Evolutionary conservation across 2,888 invertebrate species (phyloP).

Genomic region (Latrodectus hesperus): DNA sequence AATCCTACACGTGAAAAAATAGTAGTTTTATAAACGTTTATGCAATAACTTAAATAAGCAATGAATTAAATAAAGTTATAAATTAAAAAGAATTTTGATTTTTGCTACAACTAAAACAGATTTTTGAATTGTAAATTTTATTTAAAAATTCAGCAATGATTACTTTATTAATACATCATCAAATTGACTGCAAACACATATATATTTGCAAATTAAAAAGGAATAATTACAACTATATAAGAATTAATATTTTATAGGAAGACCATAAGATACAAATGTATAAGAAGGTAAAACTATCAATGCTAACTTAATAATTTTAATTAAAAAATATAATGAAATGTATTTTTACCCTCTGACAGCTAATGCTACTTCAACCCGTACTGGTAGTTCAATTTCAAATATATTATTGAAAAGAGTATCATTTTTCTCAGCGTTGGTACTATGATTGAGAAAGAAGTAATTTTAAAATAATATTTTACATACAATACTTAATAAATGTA

Average conservation of each 20-base stretch:
- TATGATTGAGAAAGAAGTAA: conserved; percentile 10
- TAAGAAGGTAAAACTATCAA: no score
- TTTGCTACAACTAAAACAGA: not conserved
- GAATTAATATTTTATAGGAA: no score
- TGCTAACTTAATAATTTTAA: no score
- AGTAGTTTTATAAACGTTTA: not conserved
- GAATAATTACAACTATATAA: no score
- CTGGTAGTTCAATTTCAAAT: conserved; percentile 81
- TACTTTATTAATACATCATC: no score
- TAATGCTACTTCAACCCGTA: conserved; percentile 86
- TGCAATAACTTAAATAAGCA: not conserved
- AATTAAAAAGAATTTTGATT: not conserved
- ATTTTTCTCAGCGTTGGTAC: conserved; percentile 86
- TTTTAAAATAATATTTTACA: not conserved
- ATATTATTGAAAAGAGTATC: conserved; percentile 81
- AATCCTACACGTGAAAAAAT: conserved; percentile 11
- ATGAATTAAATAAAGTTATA: not conserved
- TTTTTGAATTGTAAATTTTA: not conserved
- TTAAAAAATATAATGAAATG: no score
- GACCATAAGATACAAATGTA: no score
- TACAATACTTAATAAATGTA: not conserved
- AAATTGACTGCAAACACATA: no score
- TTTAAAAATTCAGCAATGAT: not conserved
- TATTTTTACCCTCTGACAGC: conserved; percentile 79
- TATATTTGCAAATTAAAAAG: no score